A percentile compares a stretch with the other conserved stretches of the same genome.
phyloP scores from a whole-genome alignment of 2,888 invertebrate genomes.

The Rhagonycha fulva region DNA sequence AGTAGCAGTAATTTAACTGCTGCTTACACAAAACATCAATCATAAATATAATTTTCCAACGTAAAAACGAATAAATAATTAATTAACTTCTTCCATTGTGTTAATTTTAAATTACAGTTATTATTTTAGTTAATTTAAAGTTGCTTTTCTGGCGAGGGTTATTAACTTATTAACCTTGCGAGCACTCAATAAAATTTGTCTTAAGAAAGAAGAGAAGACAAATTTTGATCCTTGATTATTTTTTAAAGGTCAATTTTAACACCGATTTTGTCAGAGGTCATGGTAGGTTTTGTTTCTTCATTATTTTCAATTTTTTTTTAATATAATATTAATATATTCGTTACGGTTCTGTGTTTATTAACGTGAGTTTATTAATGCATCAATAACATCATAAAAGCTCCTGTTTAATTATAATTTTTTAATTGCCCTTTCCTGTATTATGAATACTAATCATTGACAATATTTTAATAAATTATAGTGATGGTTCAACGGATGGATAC shows the following conservation, averaged over 20 bases:
- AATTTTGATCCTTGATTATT: background rate
- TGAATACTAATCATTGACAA: background rate
- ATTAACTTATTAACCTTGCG: background rate
- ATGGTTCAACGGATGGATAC: background rate
- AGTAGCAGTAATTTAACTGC: background rate
- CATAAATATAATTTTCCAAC: background rate
- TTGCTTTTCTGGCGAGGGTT: background rate
- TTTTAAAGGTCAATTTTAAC: background rate
- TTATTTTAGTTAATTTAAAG: background rate
- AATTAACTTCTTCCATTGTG: background rate
- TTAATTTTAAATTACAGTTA: background rate
- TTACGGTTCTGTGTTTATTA: background rate
- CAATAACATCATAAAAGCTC: background rate
- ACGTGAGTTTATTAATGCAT: background rate
- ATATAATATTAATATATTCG: background rate
- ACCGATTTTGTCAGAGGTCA: background rate
- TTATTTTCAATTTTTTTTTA: background rate
- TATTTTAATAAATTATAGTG: background rate
- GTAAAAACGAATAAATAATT: background rate
- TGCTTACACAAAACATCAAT: background rate
- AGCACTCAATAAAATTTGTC: background rate
- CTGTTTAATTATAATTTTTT: background rate
- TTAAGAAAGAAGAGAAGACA: background rate
- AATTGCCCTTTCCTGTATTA: background rate
- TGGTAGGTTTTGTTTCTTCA: background rate